Conservation (phyloP, 30 jellyfish, hydroid and myxozoan genomes). For the Aurelia sp. region DNA sequence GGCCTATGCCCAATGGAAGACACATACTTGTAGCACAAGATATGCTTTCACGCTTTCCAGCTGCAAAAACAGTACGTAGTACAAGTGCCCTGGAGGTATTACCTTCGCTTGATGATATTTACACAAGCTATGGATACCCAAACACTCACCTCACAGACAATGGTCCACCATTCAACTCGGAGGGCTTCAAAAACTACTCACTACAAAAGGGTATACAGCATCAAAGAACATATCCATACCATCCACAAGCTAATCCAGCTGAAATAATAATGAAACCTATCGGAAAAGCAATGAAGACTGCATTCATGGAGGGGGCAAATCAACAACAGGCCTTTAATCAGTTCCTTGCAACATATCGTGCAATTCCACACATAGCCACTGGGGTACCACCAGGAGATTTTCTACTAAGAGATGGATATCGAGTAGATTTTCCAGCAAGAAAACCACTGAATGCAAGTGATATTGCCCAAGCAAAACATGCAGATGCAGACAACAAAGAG, state of each 20-base stretch:
- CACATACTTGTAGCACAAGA: slow-evolving; percentile 70
- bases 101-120: slow-evolving; percentile 54
- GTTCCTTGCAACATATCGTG: slow-evolving; percentile 48
- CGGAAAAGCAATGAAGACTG: slow-evolving; percentile 72
- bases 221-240: slow-evolving; percentile 23
- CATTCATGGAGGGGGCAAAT: not conserved
- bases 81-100: slow-evolving; percentile 45
- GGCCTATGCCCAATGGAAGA: slow-evolving; percentile 68
- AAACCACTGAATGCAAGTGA: not conserved
- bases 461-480: slow-evolving; percentile 3
- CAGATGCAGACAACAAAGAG: slow-evolving; percentile 7
- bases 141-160: slow-evolving; percentile 57
- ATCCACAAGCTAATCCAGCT: slow-evolving; percentile 71
- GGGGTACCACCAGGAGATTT: slow-evolving; percentile 70
- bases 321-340: slow-evolving; percentile 29
- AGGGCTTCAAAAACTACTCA: not conserved
- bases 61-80: slow-evolving; percentile 55
- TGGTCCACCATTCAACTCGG: slow-evolving; percentile 58
- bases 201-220: not conserved
- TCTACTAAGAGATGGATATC: slow-evolving; percentile 51
- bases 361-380: slow-evolving; percentile 58
- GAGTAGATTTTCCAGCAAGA: slow-evolving; percentile 34
- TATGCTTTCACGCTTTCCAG: slow-evolving; percentile 39
- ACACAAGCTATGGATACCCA: slow-evolving; percentile 52
- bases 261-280: slow-evolving; percentile 58